Evolutionary conservation across 2,113 vertebrate species (phyloP), one percentile per base, ranked within the genome.

Genomic region (Barnardius zonarius): DNA sequence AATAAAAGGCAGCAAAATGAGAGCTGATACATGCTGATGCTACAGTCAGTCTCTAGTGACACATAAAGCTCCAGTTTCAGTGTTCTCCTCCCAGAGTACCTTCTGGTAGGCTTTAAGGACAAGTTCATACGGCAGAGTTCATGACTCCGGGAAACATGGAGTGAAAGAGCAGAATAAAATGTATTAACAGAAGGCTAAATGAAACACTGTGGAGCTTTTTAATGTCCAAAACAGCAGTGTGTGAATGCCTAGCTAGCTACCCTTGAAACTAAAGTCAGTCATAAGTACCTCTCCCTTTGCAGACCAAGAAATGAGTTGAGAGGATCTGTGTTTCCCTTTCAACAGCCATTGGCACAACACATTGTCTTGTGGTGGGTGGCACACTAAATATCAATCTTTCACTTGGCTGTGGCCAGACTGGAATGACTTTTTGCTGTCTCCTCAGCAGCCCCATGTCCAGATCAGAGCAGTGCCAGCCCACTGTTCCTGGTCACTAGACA

Each of bases 391-490:
- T 46, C 73, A 94, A 77, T 43, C 69, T 92, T 81, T 51, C 43
- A 35, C 35, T 33, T 67, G 63, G 3, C 2, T 54, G 25, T 18
- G 25, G 20, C 37, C 63, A 76, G n/a, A 72, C 52, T 69, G 30
- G 22, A 81, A 55, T 66, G 70, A 73, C 48, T 79, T 89, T 64
- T 41, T 61, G 22, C 24, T 35, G 17, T 18, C 11, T 31, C 9
- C 28, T 51, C 16, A 72, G 62, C 55, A 89, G 66, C 22, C 11
- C 20, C 51, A 33, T 20, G 10, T 52, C 11, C 37, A 43, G 33
- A 30, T n/a, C 17, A 31, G 15, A 80, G 31, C 0, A 1, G 41
- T 91, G 64, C 39, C 62, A 93, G 11, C 16, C 17, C 0, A 0
- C 14, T 12, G 1, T 20, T 8, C 31, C 41, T 41, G 17, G 44